Percentiles rank a stretch among this genome's conserved stretches.
These are phyloP conservation scores for Trichosurus vulpecula DNA, from an alignment of 2,797 vertebrate genomes.

Conservation along the genomic window DNA sequence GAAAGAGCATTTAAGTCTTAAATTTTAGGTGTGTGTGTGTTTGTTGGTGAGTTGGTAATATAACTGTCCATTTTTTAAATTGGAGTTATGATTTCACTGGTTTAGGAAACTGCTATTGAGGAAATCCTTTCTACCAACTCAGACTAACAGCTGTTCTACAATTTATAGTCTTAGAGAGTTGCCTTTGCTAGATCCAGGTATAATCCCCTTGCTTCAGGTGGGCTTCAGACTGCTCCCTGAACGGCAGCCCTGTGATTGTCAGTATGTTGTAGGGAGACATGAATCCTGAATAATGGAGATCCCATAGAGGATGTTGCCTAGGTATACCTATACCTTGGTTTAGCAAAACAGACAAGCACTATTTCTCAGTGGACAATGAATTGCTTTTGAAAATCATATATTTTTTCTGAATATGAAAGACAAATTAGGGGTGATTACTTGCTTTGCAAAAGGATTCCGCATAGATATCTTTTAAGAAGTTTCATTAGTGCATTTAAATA, in stretches of 20 bases:
- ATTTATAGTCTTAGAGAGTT: background rate
- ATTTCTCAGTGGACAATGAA: background rate
- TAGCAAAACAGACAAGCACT: background rate
- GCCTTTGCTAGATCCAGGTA: background rate
- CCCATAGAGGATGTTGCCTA: background rate
- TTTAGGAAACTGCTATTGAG: background rate
- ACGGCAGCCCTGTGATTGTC: background rate
- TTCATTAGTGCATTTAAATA: conserved; percentile 15
- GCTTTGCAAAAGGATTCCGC: background rate
- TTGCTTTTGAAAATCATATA: conserved; percentile 20
- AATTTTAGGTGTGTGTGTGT: background rate
- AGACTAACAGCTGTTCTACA: background rate
- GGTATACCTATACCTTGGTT: background rate
- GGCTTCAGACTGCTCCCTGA: background rate
- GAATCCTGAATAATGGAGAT: background rate
- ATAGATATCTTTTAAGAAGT: conserved; percentile 19
- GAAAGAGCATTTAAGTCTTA: background rate
- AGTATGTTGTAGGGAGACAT: background rate
- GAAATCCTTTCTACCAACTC: background rate
- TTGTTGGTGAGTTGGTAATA: background rate
- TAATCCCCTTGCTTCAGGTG: background rate
- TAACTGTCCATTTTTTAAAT: background rate
- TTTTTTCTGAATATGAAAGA: background rate
- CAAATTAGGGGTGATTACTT: conserved; percentile 3
- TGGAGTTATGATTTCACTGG: background rate